Evolutionary conservation across 2,888 invertebrate species (phyloP), one percentile per base, ranked within the genome.

Genomic region (Zootermopsis nevadensis): DNA sequence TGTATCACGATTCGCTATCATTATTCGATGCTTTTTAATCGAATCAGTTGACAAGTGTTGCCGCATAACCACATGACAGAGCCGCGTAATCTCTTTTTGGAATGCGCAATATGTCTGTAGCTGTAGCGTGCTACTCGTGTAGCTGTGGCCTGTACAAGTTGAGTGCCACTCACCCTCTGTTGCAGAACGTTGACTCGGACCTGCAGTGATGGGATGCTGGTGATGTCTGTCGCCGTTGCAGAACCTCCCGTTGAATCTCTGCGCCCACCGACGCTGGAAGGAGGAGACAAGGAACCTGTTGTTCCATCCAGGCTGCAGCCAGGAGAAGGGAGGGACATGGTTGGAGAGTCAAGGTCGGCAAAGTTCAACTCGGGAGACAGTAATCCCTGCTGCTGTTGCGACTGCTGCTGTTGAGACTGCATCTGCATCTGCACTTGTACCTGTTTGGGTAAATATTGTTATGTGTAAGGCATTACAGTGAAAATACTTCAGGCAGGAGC

Each of bases 241-340:
- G 83, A 24, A 91, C 91, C 88, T 91, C 91, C 89, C 88, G 88
- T 86, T 83, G 92, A 91, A 90, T 92, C 89, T 91, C 93, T 91
- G 91, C 93, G 91, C 88, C 92, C 90, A 92, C 93, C 94, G 91
- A 94, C 93, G 89, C 93, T 93, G 86, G 93, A 93, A 84, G 94
- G 93, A 31, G 85, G 83, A 87, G 92, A 92, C 87, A 93, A 90
- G n/a, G 92, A 91, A 83, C 92, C 90, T 85, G 79, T 55, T 30
- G 83, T 87, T 35, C 93, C 93, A 86, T 95, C 95, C 87, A 95
- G 89, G 0, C 94, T 94, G 87, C 92, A 92, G 83, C 94, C 95
- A 0, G 96, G 96, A 74, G 96, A 96, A 0, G 96, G 96, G 85
- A 96, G 90, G 74, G 96, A 96, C 87, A 96, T 94, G 82, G 95